phyloP scores from a whole-genome alignment of 2,797 vertebrate species.

The Molossus alvarezi region DNA sequence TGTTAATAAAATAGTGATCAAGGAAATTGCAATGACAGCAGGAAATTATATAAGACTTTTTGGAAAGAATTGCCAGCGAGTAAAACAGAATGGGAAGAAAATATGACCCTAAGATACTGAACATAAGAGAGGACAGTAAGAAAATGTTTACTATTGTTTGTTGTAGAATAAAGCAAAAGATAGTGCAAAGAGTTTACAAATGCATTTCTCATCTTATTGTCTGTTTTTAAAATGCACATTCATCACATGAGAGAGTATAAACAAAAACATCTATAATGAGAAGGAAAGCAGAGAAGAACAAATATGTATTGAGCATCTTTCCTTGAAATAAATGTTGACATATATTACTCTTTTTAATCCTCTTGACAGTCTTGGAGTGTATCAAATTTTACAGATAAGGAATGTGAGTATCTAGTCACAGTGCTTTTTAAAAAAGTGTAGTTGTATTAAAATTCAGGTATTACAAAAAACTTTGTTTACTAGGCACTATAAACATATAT shows the following conservation, averaged over 20 bases:
- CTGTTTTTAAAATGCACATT: background rate
- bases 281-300: background rate
- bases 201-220: background rate
- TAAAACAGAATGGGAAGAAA: constrained; percentile 14
- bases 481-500: background rate
- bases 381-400: background rate
- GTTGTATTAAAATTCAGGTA: background rate
- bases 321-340: background rate
- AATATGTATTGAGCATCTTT: background rate
- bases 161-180: background rate
- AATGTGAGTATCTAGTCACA: background rate
- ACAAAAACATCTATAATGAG: background rate
- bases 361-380: background rate
- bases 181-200: background rate
- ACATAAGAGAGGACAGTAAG: background rate
- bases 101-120: constrained; percentile 9
- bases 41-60: background rate
- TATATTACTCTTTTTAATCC: background rate
- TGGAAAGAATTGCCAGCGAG: background rate
- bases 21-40: background rate
- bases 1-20: background rate
- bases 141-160: background rate
- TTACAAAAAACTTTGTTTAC: background rate
- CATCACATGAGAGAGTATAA: background rate
- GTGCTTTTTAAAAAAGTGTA: background rate